These are phyloP conservation scores for Microtus californicus DNA, from an alignment of 2,797 vertebrate genomes.

Conservation along the genomic window DNA sequence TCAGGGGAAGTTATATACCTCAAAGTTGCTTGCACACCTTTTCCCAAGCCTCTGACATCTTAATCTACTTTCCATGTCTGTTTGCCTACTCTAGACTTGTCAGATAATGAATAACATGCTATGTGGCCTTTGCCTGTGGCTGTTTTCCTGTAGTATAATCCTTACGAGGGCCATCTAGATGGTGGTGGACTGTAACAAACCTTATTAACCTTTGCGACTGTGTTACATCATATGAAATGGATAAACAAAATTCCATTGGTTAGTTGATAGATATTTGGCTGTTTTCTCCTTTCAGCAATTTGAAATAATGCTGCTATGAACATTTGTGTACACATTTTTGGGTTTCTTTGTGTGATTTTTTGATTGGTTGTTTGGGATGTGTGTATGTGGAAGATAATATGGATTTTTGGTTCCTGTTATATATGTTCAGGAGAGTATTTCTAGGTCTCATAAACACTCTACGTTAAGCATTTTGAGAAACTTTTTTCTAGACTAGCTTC, in stretches of 20 bases:
- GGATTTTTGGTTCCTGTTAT: conserved; percentile 5
- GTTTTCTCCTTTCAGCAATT: background rate
- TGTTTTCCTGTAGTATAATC: background rate
- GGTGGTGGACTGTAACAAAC: background rate
- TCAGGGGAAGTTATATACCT: background rate
- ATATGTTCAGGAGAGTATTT: background rate
- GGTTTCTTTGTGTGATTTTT: background rate
- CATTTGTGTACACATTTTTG: background rate
- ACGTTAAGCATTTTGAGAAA: conserved; percentile 36
- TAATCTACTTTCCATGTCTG: background rate
- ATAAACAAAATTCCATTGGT: conserved; percentile 30
- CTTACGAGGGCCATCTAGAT: conserved; percentile 2
- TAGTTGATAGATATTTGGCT: background rate
- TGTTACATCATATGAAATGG: background rate
- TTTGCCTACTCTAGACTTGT: background rate
- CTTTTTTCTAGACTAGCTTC: background rate
- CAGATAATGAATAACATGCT: background rate
- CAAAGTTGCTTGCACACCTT: background rate
- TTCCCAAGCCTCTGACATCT: background rate
- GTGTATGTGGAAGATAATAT: background rate
- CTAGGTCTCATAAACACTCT: background rate
- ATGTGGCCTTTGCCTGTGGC: background rate
- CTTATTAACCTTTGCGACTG: background rate
- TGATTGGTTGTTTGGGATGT: background rate
- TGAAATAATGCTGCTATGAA: background rate